Evolutionary conservation across 2,888 invertebrate genomes (phyloP), one percentile per base, ranked within the genome.

Genomic region (Andrena praecox): DNA sequence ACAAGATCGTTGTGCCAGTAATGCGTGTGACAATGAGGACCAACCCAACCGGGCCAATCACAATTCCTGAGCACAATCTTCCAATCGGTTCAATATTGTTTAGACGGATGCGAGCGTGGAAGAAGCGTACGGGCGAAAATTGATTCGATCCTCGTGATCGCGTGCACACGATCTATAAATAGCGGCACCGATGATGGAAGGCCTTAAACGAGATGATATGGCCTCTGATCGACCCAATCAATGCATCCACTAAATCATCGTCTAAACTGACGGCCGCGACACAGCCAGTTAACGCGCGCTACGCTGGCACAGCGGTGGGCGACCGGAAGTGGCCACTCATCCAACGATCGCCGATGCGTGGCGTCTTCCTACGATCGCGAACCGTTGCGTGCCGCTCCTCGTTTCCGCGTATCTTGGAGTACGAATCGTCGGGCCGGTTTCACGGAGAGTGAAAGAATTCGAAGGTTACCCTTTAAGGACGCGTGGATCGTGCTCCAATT

Each of bases 231-330:
- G 93, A 92, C 92, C 92, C 93, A 93, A 94, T 93, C 93, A 94
- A 93, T 93, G 93, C 92, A 90, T 93, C 92, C 91, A 93, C 92
- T 93, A 93, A 93, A 93, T 93, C 93, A 93, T 93, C 93, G 93
- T 93, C 93, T 93, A 93, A 93, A 92, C 91, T 93, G 93, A 93
- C 93, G 91, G 92, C 89, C 90, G 89, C 91, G 92, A 91, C 92
- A 91, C 89, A 89, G 80, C 89, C 89, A 90, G 90, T 92, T 92
- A 91, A 91, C 89, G 87, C 87, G 89, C 77, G 82, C 66, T 59
- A 33, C 56, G 42, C 83, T 83, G 83, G 80, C 85, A 85, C 85
- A 90, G 82, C 89, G 86, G 93, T 93, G 93, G 93, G 93, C 92
- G 93, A 91, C 93, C 93, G 93, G 93, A 93, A 93, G 92, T 91